A percentile compares a stretch with the other conserved stretches of the same genome.
These are phyloP conservation scores for Bombyx mandarina DNA, from an alignment of 1,140 invertebrate genomes.

Conservation along the genomic window DNA sequence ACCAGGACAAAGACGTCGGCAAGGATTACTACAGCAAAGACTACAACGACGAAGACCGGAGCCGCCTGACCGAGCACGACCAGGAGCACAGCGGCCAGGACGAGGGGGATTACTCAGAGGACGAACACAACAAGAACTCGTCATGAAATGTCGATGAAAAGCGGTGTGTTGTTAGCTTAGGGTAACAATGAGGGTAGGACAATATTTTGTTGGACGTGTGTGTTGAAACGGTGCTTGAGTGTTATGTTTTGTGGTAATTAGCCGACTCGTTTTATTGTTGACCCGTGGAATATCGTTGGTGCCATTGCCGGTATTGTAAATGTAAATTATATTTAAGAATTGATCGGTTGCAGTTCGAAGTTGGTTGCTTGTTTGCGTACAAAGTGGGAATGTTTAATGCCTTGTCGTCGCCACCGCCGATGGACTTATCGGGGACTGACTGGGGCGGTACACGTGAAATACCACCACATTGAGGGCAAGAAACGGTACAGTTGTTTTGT, in stretches of 20 bases:
- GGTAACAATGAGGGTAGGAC: constrained; percentile 20
- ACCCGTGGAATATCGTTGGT: constrained; percentile 65
- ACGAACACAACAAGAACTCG: constrained; percentile 55
- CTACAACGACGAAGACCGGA: constrained; percentile 47
- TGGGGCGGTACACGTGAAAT: too few species aligned
- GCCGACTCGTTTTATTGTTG: constrained; percentile 59
- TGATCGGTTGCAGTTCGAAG: constrained; percentile 9
- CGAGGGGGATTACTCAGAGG: constrained; percentile 62
- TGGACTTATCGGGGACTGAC: too few species aligned
- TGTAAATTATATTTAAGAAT: constrained; percentile 36
- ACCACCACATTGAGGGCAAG: too few species aligned
- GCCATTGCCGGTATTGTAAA: constrained; percentile 52
- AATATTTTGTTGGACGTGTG: constrained; percentile 42
- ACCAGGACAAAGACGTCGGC: constrained; percentile 37
- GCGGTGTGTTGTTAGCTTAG: background rate
- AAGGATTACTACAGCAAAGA: constrained; percentile 53
- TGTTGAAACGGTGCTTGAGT: constrained; percentile 59
- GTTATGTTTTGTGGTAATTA: constrained; percentile 58
- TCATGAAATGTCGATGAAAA: constrained; percentile 41
- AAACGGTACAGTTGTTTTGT: background rate
- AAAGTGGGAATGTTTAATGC: background rate
- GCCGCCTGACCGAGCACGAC: constrained; percentile 43
- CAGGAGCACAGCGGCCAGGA: constrained; percentile 55
- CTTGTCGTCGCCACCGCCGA: background rate
- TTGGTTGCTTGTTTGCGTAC: constrained; percentile 16